Base-by-base conservation (phyloP, 2,113 vertebrate species). In the Rutilus rutilus region DNA sequence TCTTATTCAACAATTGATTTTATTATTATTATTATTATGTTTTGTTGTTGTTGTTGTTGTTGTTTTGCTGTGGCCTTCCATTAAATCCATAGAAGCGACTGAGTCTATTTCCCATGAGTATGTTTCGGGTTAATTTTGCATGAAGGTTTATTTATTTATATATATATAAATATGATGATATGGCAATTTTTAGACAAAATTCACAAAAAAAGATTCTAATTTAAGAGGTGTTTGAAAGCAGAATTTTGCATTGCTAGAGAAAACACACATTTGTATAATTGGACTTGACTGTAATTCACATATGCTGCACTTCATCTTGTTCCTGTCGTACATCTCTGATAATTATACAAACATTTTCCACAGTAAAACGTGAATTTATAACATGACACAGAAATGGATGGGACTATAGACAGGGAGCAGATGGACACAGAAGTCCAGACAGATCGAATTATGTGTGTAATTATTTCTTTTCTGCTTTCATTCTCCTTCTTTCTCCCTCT, bases 321-420 rank as follows among this genome's bases (percentile, higher is more conserved):
- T 86, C 90, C 19, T 57, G 2, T 57, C 85, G 88, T 91, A 90
- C 90, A 93, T 92, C 88, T 91, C 90, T 89, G 76, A 87, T 88
- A 88, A 90, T 89, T 76, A 84, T n/a, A 27, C 17, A 30, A 62
- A 78, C 19, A 42, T 67, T 25, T 62, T 12, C 23, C 64, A 71
- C 64, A 39, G 47, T 42, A 71, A 86, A 60, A 85, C 52, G 33
- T 60, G 65, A 76, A 76, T 83, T 83, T 67, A 75, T 54, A 78
- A 60, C 76, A 83, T 85, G 65, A 85, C 62, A 42, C 54, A 74
- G 65, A 64, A 89, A 86, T 81, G 82, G 67, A 64, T 21, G 59
- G 59, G 67, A 86, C 67, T 12, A 39, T 82, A 42, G 42, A 73
- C 42, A 30, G 21, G 52, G 54, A 75, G 57, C 79, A 85, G 83